phyloP scores from a whole-genome alignment of 2,888 invertebrate species.

The Hirtodrosophila cameraria region DNA sequence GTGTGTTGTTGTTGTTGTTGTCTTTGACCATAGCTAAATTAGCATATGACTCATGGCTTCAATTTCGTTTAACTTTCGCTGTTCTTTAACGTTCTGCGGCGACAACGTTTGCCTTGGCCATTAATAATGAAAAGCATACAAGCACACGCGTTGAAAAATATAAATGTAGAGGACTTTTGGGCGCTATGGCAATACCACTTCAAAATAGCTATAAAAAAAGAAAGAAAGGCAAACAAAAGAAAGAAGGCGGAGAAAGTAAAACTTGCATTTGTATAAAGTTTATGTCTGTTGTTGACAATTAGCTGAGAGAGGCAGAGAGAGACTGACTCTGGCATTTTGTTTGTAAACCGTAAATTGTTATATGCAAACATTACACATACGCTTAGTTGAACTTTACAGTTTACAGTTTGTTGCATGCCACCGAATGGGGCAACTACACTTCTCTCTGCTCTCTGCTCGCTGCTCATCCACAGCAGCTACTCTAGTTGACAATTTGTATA shows the following conservation, averaged over 20 bases:
- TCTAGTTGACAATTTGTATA: constrained; percentile 73
- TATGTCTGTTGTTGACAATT: constrained; percentile 54
- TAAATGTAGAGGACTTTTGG: constrained; percentile 57
- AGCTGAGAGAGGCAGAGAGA: constrained; percentile 18
- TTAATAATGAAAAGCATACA: constrained; percentile 62
- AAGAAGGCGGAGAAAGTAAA: background rate
- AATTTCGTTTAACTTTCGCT: background rate
- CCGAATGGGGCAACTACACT: constrained; percentile 8
- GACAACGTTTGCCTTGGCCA: constrained; percentile 61
- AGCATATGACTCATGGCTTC: constrained; percentile 69
- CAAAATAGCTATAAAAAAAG: constrained; percentile 53
- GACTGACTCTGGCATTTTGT: background rate
- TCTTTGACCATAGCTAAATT: constrained; percentile 53
- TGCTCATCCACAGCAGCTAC: constrained; percentile 13
- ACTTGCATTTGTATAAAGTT: constrained; percentile 20
- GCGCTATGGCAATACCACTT: constrained; percentile 63
- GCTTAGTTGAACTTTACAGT: constrained; percentile 71
- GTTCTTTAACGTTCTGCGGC: constrained; percentile 2
- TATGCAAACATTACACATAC: constrained; percentile 75
- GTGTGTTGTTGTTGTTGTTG: constrained; percentile 35
- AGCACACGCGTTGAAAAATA: constrained; percentile 22
- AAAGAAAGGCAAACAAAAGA: background rate
- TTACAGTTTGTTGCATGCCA: constrained; percentile 55
- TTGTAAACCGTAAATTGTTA: constrained; percentile 64
- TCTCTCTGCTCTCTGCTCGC: background rate